Evolutionary conservation across 2,113 vertebrate genomes (phyloP), one percentile per base, ranked within the genome.

Genomic region (Mugil cephalus): DNA sequence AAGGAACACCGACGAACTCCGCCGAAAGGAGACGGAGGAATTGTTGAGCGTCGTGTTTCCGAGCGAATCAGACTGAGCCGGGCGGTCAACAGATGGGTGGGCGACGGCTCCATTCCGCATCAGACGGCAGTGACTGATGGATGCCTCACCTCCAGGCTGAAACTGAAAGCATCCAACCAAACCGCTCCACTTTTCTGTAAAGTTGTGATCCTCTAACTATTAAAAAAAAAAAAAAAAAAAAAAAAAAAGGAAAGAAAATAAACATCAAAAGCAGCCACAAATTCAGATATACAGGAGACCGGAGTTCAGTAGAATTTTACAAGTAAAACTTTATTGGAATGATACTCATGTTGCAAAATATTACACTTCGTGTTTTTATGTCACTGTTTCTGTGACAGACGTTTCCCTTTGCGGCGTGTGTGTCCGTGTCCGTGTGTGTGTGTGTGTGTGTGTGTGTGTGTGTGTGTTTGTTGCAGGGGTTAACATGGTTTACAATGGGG

Each of bases 311-410:
- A 70, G 65, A 89, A 87, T 92, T 91, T 87, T 87, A 91, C 85
- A 91, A 93, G 88, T 93, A 92, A 93, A 92, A 93, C 91, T 93
- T 92, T 93, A 94, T 93, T 94, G 92, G 91, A 94, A 92, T 91
- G 89, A 93, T 93, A 89, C 74, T 92, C 79, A 91, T 90, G 91
- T 93, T 93, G 91, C 88, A 93, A 93, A 93, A 94, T 90, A 91
- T 91, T 88, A 90, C 91, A 91, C 83, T 82, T 87, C 48, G 68
- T 84, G 70, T 87, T 81, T 80, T 82, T 65, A 82, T 61, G 85
- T 86, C 88, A 84, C 81, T 68, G 55, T 58, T 80, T 48, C 56
- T 55, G 64, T 81, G 82, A 84, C 72, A 58, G 74, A 88, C 66
- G 75, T 86, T 83, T 84, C 75, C 83, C 63, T 84, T 86, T 79